Evolutionary conservation across 2,888 invertebrate species (phyloP).

Genomic region (Papilio elwesi): DNA sequence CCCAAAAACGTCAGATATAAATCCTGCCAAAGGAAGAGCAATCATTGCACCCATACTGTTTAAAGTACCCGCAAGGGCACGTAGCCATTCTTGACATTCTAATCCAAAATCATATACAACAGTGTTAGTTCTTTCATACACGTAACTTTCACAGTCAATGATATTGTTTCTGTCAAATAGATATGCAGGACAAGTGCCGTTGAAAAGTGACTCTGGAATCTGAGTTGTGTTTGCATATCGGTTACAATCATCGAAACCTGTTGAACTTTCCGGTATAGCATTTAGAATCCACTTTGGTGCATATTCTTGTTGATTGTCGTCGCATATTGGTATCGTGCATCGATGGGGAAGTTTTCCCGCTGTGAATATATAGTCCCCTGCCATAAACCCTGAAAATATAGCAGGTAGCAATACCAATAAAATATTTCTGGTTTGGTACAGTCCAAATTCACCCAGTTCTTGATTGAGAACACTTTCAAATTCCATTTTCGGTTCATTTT

Average conservation of each 20-base stretch:
- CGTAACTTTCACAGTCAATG: constrained; percentile 65
- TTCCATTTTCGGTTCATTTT: constrained; percentile 54
- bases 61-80: constrained; percentile 89
- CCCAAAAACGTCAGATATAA: constrained; percentile 86
- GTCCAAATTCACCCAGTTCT: constrained; percentile 71
- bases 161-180: constrained; percentile 64
- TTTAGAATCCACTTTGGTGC: constrained; percentile 66
- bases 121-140: constrained; percentile 69
- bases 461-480: constrained; percentile 68
- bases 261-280: constrained; percentile 63
- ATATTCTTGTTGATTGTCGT: constrained; percentile 59
- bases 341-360: constrained; percentile 69
- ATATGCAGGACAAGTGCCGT: constrained; percentile 57
- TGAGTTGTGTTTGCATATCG: constrained; percentile 59
- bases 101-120: constrained; percentile 74
- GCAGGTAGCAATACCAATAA: constrained; percentile 63
- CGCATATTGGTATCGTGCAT: constrained; percentile 68
- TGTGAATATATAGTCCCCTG: constrained; percentile 74
- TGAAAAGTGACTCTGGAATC: constrained; percentile 43
- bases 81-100: constrained; percentile 86
- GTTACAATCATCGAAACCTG: constrained; percentile 68
- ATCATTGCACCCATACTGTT: constrained; percentile 89
- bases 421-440: constrained; percentile 67
- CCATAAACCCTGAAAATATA: constrained; percentile 68
- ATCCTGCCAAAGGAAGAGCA: constrained; percentile 87